These are phyloP conservation scores for Psophia crepitans DNA, from an alignment of 2,113 vertebrate species.

Conservation along the genomic window DNA sequence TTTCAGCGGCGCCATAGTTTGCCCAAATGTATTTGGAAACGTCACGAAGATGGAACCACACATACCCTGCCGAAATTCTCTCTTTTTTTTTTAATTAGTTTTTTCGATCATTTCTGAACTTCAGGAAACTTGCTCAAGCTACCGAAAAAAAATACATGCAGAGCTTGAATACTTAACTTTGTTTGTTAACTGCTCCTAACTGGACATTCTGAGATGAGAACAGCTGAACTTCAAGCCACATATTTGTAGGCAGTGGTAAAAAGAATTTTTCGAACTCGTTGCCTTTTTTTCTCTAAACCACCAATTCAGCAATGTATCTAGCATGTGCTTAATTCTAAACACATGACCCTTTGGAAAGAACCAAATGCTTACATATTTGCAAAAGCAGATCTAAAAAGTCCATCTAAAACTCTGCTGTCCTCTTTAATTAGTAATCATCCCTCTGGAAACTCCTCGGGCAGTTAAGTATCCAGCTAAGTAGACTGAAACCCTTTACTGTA, in stretches of 20 bases:
- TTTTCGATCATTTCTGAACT: not conserved
- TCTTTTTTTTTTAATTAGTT: not conserved
- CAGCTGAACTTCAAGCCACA: not conserved
- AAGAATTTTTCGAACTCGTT: not conserved
- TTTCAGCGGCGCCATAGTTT: slow-evolving; percentile 62
- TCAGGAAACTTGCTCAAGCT: not conserved
- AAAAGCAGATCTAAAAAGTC: not conserved
- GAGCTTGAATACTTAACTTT: not conserved
- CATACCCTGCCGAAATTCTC: not conserved
- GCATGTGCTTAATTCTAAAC: not conserved
- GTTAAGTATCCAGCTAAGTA: rapidly evolving
- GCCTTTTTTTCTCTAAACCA: not conserved
- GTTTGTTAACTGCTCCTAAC: not conserved
- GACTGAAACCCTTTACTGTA: not conserved
- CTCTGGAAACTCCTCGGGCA: not conserved
- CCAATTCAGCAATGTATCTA: not conserved
- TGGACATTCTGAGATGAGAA: not conserved
- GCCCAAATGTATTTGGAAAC: slow-evolving; percentile 4
- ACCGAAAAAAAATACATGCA: not conserved
- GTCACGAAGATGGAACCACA: not conserved
- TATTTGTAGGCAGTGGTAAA: not conserved
- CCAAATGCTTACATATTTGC: not conserved
- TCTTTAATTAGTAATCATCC: not conserved
- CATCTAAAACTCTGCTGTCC: not conserved
- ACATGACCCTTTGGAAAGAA: not conserved